Base-by-base conservation (phyloP, 2,797 vertebrate genomes). In the Nyctibius grandis region DNA sequence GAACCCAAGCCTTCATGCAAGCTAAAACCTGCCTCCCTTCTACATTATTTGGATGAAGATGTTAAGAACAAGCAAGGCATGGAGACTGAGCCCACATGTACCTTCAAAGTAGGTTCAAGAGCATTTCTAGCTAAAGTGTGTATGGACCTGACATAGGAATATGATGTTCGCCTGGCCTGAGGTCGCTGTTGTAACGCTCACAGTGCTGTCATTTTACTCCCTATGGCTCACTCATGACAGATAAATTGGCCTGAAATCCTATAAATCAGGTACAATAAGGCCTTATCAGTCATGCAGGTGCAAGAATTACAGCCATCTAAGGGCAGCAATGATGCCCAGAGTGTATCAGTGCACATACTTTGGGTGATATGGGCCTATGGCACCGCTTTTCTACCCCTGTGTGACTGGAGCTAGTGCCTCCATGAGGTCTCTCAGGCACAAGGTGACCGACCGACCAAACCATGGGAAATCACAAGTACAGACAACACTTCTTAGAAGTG, bases 321-420 rank as follows among this genome's bases (percentile, higher is more conserved):
- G 65, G 19, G 29, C 48, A 94, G 40, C 6, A 21, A 1, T 11
- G 61, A n/a, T 29, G 36, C 40, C 29, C 70, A n/a, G 60, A 36
- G 21, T 15, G 2, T 38, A 20, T 17, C 10, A 38, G 11, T 18
- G 25, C 4, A 6, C 2, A 0, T 34, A 5, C 18, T 77, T 40
- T 59, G 19, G 18, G 34, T 47, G 11, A 10, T 8, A 21, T 0
- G 8, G 8, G 5, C 14, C 50, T 57, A 3, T 25, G 31, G 7
- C 45, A 64, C 18, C 6, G 14, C 29, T 44, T 19, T 42, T 25
- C 50, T 64, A 54, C 12, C 16, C 40, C 13, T 22, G 4, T 8
- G 3, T 53, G 53, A 17, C 9, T 9, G 22, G 17, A 51, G 13
- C 4, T 44, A 20, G n/a, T 44, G 22, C 8, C 6, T 72, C 33